Percentiles rank a stretch among this genome's conserved stretches.
phyloP scores from a whole-genome alignment of 2,113 vertebrate species.

The Chaetodon auriga region DNA sequence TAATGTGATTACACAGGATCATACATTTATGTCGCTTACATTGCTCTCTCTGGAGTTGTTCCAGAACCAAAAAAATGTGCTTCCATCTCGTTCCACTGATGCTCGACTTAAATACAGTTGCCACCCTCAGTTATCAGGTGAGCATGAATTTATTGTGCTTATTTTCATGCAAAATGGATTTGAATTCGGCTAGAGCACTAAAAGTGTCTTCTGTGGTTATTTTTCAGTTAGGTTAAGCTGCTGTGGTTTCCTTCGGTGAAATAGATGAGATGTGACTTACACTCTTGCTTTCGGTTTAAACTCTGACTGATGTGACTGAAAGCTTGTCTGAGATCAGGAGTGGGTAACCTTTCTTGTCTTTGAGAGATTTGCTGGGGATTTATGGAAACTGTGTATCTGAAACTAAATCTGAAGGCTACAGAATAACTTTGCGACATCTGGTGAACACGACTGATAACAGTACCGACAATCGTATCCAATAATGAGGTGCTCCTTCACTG shows the following conservation, averaged over 20 bases:
- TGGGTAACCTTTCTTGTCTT: neutral
- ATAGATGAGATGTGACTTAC: neutral
- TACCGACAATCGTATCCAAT: neutral
- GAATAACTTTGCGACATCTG: neutral
- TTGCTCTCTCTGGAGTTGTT: conserved; percentile 16
- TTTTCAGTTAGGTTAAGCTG: neutral
- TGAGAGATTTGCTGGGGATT: neutral
- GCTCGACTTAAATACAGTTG: conserved; percentile 11
- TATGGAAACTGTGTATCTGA: conserved; percentile 1
- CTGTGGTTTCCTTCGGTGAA: neutral
- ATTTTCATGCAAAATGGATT: conserved; percentile 15
- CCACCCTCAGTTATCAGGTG: neutral
- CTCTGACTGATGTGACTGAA: neutral
- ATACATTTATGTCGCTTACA: conserved; percentile 19
- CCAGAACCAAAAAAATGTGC: conserved; percentile 17
- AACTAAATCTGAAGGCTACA: neutral
- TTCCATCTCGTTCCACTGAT: neutral
- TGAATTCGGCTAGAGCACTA: neutral
- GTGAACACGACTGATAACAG: neutral
- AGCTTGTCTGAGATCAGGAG: neutral
- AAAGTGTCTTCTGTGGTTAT: neutral
- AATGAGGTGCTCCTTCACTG: neutral
- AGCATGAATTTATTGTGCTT: neutral
- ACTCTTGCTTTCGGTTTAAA: neutral
- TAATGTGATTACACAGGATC: conserved; percentile 29